Base-by-base conservation (phyloP, 2,797 vertebrate species). In the Aythya fuligula region DNA sequence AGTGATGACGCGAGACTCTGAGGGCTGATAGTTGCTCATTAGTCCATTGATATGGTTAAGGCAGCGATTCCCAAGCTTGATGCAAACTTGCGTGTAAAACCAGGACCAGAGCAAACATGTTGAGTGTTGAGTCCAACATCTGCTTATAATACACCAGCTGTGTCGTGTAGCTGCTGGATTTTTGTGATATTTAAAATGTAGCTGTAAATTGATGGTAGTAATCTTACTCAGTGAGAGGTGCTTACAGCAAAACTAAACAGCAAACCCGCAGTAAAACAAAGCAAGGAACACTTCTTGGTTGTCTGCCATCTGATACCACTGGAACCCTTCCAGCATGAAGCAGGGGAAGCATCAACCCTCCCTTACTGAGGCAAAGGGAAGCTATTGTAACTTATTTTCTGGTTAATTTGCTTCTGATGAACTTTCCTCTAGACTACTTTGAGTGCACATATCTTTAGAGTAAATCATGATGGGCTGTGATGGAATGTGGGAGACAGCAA, bases 141-240 rank as follows among this genome's bases (percentile, higher is more conserved):
- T 66, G 25, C 8, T 71, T 81, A 6, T n/a, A 58, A 71, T 0
- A 1, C 62, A 74, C 18, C 3, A 34, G 17, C 16, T 39, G 19
- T 43, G 25, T 60, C 9, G 16, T 66, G 27, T 22, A 43, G 47
- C 4, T 60, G 13, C 11, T 75, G 58, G 32, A 0, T 0, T 32
- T 72, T 81, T 80, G 69, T 74, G 5, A 1, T 61, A 5, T 43
- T 76, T 65, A n/a, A 77, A 77, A 45, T 54, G 11, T 54, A 54
- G 38, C 27, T 70, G 28, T 34, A 32, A 64, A 28, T 64, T 38
- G 21, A 45, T 36, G 4, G 19, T n/a, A 11, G 30, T 74, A 38
- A 21, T 81, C 13, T 70, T 4, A 22, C 56, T 82, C 62, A 70
- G 45, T 24, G 15, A 76, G 56, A 65, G 13, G 4, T 38, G n/a